A percentile compares a stretch with the other conserved stretches of the same genome.
These are phyloP conservation scores for Zonitis immaculata DNA, from an alignment of 2,888 invertebrate genomes.

Conservation along the genomic window DNA sequence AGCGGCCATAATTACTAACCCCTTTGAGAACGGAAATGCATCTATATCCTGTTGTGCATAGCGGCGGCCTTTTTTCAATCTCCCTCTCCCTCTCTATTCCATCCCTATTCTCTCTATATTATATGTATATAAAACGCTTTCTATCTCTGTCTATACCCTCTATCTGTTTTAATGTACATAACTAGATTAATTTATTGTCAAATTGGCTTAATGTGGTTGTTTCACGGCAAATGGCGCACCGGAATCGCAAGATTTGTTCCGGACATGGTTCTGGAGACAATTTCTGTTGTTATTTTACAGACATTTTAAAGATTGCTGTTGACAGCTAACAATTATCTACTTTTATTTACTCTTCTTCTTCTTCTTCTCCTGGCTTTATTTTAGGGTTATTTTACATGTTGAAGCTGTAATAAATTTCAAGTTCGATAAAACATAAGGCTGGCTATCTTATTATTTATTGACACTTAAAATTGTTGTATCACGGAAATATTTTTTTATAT, in stretches of 20 bases:
- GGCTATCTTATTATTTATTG: too few species aligned
- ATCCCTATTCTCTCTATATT: too few species aligned
- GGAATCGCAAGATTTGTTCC: constrained; percentile 38
- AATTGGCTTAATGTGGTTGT: constrained; percentile 49
- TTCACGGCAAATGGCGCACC: constrained; percentile 42
- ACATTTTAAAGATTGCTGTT: background rate
- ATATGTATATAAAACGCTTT: too few species aligned
- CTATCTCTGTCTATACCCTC: constrained; percentile 31
- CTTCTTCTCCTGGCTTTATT: too few species aligned
- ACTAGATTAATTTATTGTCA: constrained; percentile 51
- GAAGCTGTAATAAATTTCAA: too few species aligned
- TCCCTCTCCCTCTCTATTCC: constrained; percentile 15
- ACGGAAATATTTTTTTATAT: too few species aligned
- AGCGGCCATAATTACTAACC: constrained; percentile 61
- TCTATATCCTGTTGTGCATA: constrained; percentile 61
- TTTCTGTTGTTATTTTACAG: constrained; percentile 2
- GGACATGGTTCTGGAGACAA: constrained; percentile 27
- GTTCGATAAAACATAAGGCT: too few species aligned
- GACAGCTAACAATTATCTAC: background rate
- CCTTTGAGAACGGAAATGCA: constrained; percentile 64
- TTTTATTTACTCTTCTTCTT: too few species aligned
- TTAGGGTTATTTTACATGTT: too few species aligned
- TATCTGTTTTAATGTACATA: constrained; percentile 48
- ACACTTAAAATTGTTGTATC: too few species aligned
- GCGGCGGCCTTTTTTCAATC: constrained; percentile 36